Evolutionary conservation across 2,888 invertebrate genomes (phyloP), one percentile per base, ranked within the genome.

Genomic region (Lithophane ornitopus): DNA sequence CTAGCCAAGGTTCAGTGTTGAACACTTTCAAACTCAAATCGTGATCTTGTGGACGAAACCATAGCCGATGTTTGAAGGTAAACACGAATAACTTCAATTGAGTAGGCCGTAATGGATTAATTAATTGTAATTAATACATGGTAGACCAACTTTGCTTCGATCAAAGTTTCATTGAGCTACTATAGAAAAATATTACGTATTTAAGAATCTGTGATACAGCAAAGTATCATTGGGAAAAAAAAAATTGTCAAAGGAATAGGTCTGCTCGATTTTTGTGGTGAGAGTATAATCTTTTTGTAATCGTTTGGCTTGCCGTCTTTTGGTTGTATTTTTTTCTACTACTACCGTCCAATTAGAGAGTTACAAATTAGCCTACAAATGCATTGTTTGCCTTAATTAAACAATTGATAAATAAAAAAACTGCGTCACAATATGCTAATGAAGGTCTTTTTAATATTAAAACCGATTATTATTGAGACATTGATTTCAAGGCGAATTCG

Each of bases 401-500:
- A 52, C 2, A 41, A 63, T 1, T n/a, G 11, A 52, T 41, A 28
- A 28, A 34, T 22, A 61, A 59, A 34, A 49, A 49, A 59, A 74
- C 61, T 61, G 41, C 71, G 67, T 39, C 59, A 39, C 58, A 62
- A 26, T 58, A 39, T 44, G 22, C 44, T 14, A 62, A 70, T n/a
- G 54, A 67, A 63, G 62, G 66, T 49, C 59, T 70, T 62, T 49
- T 19, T 14, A 67, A 67, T 28, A 68, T 39, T 52, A 54, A 54
- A 9, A 72, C 4, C 19, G 65, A 69, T 69, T 59, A 70, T 66
- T 59, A 74, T 19, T 19, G 41, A 12, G 7, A 54, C 26, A 82
- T 79, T 41, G 56, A 58, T 59, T 80, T 65, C 76, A 83, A 80
- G 74, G 84, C 16, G 7, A 80, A 59, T 83, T 71, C 12, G 46